A percentile compares a stretch with the other conserved stretches of the same genome.
These are phyloP conservation scores for Otis tarda DNA, from an alignment of 2,113 vertebrate genomes.

Conservation along the genomic window DNA sequence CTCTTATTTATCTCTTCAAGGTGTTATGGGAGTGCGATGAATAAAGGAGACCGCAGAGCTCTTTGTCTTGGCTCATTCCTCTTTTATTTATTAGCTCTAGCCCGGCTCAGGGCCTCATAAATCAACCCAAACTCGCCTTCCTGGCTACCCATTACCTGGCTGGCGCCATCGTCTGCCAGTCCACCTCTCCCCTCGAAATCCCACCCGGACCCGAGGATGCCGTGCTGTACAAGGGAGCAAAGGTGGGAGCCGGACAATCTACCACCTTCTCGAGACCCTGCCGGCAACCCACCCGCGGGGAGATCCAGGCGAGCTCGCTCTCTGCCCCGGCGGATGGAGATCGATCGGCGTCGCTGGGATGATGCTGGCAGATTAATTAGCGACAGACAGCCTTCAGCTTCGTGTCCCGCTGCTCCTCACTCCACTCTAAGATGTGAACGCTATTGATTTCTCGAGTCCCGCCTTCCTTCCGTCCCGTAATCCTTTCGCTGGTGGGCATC, in stretches of 20 bases:
- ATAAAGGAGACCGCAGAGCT: not conserved
- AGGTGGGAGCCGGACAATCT: not conserved
- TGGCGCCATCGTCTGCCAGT: fast-evolving
- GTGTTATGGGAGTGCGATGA: not conserved
- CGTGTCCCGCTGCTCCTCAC: not conserved
- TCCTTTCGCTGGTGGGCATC: not conserved
- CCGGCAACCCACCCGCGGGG: fast-evolving
- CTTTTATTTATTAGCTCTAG: not conserved
- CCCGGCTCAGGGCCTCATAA: not conserved
- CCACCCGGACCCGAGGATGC: not conserved
- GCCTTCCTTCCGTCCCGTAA: not conserved
- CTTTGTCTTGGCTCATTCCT: not conserved
- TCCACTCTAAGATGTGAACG: not conserved
- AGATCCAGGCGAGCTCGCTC: not conserved
- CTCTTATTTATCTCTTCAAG: not conserved
- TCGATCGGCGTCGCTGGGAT: not conserved
- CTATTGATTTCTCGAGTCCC: not conserved
- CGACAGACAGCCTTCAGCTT: not conserved
- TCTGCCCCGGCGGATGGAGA: not conserved
- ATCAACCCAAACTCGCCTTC: not conserved
- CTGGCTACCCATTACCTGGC: not conserved
- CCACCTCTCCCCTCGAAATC: not conserved
- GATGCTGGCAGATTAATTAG: not conserved
- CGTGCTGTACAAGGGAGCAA: fast-evolving
- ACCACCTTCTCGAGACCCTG: not conserved